Evolutionary conservation across 2,888 invertebrate species (phyloP).

Genomic region (Heliothis peltigera): DNA sequence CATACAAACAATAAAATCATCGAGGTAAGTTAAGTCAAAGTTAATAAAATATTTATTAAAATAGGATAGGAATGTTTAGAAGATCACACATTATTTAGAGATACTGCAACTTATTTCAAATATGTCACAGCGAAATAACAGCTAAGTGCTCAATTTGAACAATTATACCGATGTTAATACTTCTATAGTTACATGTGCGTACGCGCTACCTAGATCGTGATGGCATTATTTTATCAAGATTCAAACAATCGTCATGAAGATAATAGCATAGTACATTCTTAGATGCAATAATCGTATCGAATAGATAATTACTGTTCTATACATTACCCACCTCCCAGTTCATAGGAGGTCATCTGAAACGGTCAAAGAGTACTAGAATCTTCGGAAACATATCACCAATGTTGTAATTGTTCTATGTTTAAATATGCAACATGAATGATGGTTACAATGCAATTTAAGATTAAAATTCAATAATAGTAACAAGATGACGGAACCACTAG

Average conservation of each 20-base stretch:
- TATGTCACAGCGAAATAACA: conserved; percentile 33
- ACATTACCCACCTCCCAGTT: conserved; percentile 61
- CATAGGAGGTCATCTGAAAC: conserved; percentile 15
- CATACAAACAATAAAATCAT: conserved; percentile 53
- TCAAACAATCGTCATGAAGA: conserved; percentile 67
- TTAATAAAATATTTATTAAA: not conserved
- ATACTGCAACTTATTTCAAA: conserved; percentile 41
- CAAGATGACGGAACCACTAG: conserved; percentile 41
- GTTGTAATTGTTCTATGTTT: conserved; percentile 16
- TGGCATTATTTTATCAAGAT: conserved; percentile 82
- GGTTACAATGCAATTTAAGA: conserved; percentile 38
- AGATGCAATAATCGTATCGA: conserved; percentile 72
- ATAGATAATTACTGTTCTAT: conserved; percentile 70
- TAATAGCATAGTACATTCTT: conserved; percentile 71
- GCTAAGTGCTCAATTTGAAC: conserved; percentile 34
- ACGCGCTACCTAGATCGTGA: conserved; percentile 64
- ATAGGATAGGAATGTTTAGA: not conserved
- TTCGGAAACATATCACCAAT: conserved; percentile 30
- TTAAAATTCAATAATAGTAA: conserved; percentile 42
- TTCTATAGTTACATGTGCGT: conserved; percentile 71
- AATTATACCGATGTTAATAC: conserved; percentile 38
- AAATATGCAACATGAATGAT: conserved; percentile 25
- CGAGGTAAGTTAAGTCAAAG: conserved; percentile 33
- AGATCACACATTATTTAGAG: conserved; percentile 1
- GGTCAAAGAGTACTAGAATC: conserved; percentile 35